phyloP scores from a whole-genome alignment of 2,797 vertebrate genomes.

The Ibycter americanus region DNA sequence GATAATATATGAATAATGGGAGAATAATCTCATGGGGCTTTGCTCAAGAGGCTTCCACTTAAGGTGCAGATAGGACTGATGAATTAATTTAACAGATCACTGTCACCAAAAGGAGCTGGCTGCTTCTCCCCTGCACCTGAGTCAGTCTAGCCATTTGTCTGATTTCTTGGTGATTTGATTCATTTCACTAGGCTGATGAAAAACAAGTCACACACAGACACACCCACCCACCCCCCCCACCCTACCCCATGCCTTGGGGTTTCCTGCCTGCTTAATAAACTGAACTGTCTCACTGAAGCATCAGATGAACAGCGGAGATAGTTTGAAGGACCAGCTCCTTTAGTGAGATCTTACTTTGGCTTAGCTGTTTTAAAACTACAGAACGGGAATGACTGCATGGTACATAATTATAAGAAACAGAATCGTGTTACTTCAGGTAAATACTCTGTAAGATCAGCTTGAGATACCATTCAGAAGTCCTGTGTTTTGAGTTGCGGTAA shows the following conservation, averaged over 20 bases:
- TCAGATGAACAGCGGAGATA: not conserved
- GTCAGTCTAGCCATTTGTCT: not conserved
- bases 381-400: not conserved
- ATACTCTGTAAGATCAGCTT: not conserved
- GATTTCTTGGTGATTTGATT: constrained; percentile 26
- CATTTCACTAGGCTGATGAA: constrained; percentile 25
- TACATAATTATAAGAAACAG: not conserved
- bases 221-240: not conserved
- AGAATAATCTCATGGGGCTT: not conserved
- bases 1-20: not conserved
- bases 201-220: not conserved
- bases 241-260: not conserved
- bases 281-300: not conserved
- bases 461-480: not conserved
- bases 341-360: not conserved
- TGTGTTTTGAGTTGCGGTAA: not conserved
- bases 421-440: not conserved
- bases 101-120: not conserved
- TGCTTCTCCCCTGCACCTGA: not conserved
- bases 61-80: not conserved
- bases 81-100: not conserved
- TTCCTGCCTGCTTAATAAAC: constrained; percentile 34
- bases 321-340: not conserved
- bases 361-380: not conserved
- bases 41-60: not conserved